These are phyloP conservation scores for Atractosteus spatula DNA, from an alignment of 2,113 vertebrate species.

Conservation along the genomic window DNA sequence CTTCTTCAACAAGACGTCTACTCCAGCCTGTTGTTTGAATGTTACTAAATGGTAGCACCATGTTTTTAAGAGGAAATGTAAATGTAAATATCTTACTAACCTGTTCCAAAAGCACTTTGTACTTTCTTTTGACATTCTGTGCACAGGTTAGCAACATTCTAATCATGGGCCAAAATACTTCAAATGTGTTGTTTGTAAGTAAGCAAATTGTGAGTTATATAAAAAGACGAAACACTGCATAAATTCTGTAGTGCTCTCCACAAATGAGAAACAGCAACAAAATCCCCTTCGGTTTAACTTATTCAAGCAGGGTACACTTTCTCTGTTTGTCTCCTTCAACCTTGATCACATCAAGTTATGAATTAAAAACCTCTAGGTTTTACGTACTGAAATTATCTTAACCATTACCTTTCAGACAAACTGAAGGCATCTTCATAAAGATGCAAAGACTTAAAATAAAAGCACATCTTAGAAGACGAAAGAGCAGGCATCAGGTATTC, in stretches of 20 bases:
- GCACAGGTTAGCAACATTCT: constrained; percentile 77
- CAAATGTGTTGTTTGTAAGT: constrained; percentile 84
- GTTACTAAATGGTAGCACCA: constrained; percentile 94
- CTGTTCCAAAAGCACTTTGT: constrained; percentile 83
- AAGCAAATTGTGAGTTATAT: constrained; percentile 91
- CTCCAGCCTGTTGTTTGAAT: constrained; percentile 88
- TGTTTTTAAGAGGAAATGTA: constrained; percentile 78
- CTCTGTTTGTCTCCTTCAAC: constrained; percentile 68
- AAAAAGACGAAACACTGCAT: constrained; percentile 83
- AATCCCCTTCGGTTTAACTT: constrained; percentile 80
- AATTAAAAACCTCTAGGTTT: constrained; percentile 76
- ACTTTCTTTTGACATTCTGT: constrained; percentile 67
- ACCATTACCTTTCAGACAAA: constrained; percentile 84
- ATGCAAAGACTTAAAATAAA: constrained; percentile 78
- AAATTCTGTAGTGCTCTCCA: constrained; percentile 87
- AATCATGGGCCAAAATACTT: constrained; percentile 94
- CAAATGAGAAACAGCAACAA: constrained; percentile 77
- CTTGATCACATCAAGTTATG: constrained; percentile 90
- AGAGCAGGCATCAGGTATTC: constrained; percentile 78
- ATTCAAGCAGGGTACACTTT: constrained; percentile 75
- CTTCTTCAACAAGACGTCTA: constrained; percentile 55
- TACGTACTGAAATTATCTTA: constrained; percentile 77
- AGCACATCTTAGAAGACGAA: constrained; percentile 64
- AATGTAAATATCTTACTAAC: constrained; percentile 79
- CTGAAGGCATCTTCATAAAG: constrained; percentile 83